Base-by-base conservation (phyloP, 2,113 vertebrate genomes). In the Gymnogyps californianus region DNA sequence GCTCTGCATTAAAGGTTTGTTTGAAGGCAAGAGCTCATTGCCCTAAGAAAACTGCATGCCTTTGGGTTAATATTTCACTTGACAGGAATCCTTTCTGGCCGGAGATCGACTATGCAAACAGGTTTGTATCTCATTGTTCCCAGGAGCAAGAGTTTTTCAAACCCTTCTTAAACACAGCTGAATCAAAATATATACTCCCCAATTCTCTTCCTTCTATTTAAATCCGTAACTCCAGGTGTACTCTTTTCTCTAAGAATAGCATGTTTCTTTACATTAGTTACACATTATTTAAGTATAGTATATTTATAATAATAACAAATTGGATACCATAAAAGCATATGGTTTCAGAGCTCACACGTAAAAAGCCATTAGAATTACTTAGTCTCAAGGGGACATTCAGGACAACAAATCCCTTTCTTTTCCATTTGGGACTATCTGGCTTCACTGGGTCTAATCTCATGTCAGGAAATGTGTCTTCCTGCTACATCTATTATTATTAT, bases 31-130 rank as follows among this genome's bases (percentile, higher is more conserved):
- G 70, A 85, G 44, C 83, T 87, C 84, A 88, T 72, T 97, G 69
- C 69, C 72, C 70, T 84, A 77, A 87, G 91, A 95, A 80, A 95
- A 93, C 69, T 71, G 75, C 94, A 96, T 97, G 96, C 91, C 93
- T 95, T 81, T 92, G 55, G 65, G 95, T 97, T 96, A 97, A 97
- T 97, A 91, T 96, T 97, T 97, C 89, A 97, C 92, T 95, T 90
- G 92, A 82, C 84, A 95, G 82, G 95, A 96, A 95, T 96, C 86
- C 82, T 94, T 96, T 95, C 96, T 97, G 95, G 97, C 95, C 7
- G 3, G 89, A 90, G 47, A 71, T 82, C 17, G 24, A 81, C 76
- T 96, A 57, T 59, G 76, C 95, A 96, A 96, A 94, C 95, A 97
- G 81, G 84, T 97, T 95, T 95, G 52, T 89, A 88, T 93, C 71